Evolutionary conservation across 2,113 vertebrate genomes (phyloP), one percentile per base, ranked within the genome.

Genomic region (Hypomesus transpacificus): DNA sequence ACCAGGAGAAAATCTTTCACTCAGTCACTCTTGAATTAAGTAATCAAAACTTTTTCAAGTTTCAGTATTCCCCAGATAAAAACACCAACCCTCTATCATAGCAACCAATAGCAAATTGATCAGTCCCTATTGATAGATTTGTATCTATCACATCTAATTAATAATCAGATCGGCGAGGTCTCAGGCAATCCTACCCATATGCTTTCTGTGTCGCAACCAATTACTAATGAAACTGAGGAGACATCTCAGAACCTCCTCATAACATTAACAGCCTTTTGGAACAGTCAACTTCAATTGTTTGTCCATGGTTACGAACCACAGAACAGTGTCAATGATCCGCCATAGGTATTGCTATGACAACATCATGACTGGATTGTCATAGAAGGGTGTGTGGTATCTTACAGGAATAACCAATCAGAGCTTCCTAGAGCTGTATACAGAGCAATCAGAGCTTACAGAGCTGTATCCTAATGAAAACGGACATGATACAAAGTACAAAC

Each of bases 391-490:
- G 39, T 13, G 39, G 39, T 13, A 46, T 46, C 9, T 46, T 46
- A 46, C 9, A 46, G 39, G 39, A 74, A 59, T 71, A 84, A 84
- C 59, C 81, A 77, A 72, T 50, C 39, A 14, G 72, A 67, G 71
- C 69, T 63, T 71, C 79, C 75, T n/a, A n/a, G n/a, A n/a, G n/a
- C n/a, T n/a, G n/a, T n/a, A n/a, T n/a, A n/a, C n/a, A n/a, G n/a
- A n/a, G n/a, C 81, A 77, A 72, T 50, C 39, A 14, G 72, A 67
- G 71, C 69, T 63, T 71, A 78, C 75, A n/a, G n/a, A n/a, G n/a
- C 73, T 84, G 26, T 76, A 75, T 80, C 80, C 75, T 83, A 78
- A 87, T 88, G 75, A 87, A 39, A 80, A 82, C 67, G 67, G 69
- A 74, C 62, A 71, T 77, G 75, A 71, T 87, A 84, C 81, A 79